Evolutionary conservation across 2,888 invertebrate genomes (phyloP), one percentile per base, ranked within the genome.

Genomic region (Stenotaenia linearis): DNA sequence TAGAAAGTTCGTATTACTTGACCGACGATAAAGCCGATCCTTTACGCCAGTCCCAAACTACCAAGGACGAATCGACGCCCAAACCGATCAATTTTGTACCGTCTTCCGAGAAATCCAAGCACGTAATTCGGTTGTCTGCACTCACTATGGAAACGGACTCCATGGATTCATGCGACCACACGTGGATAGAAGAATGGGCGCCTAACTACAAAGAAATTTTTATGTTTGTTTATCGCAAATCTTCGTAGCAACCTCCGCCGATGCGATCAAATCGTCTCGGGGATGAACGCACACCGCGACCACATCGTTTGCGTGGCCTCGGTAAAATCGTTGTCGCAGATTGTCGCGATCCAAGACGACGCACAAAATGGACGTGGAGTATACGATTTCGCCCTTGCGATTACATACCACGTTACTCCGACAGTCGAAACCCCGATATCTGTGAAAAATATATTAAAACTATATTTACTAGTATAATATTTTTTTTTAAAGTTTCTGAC

Each of bases 171-270:
- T 85, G 84, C 81, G 87, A 86, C 88, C 88, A 88, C 9, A 88
- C 83, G 82, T 87, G 87, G 21, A 87, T 84, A 0, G 45, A 7
- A n/a, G n/a, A 2, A 37, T 15, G 81, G 4, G 25, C 21, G 21
- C 50, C 30, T 18, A 30, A 6, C 40, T 61, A 15, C 10, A n/a
- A n/a, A n/a, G n/a, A n/a, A n/a, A n/a, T n/a, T n/a, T n/a, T n/a
- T n/a, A n/a, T n/a, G n/a, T n/a, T n/a, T n/a, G n/a, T n/a, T n/a
- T n/a, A n/a, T n/a, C n/a, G n/a, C n/a, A n/a, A n/a, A n/a, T n/a
- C n/a, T n/a, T n/a, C n/a, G n/a, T n/a, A n/a, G n/a, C n/a, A n/a
- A 87, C 87, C 86, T 88, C 87, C 80, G 87, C 87, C 21, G 87
- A 86, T 15, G 88, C 88, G 21, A 87, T 84, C 30, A 85, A 82